Evolutionary conservation across 2,888 invertebrate species (phyloP), one percentile per base, ranked within the genome.

Genomic region (Stenurella melanura): DNA sequence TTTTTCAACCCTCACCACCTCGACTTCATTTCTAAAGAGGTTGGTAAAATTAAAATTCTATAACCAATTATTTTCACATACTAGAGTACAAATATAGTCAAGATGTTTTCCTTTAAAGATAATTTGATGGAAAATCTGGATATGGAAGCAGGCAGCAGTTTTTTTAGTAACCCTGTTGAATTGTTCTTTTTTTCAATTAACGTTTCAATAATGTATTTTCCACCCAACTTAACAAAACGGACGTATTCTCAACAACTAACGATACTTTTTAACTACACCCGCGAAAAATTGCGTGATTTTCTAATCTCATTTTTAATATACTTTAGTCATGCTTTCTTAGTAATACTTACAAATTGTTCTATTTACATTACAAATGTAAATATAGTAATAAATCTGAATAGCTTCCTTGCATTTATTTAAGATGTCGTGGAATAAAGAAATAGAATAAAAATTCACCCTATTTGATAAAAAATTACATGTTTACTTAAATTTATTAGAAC

Each of bases 251-350:
- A 60, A 21, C 6, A 60, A 18, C 10, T 19, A 60, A 60, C 21
- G 18, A 11, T 60, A 19, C 12, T 9, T 21, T 12, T 18, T 18
- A 64, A 26, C 38, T 64, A 17, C 3, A 34, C 18, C 10, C 1
- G 38, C n/a, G 3, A 17, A 38, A 64, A 34, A 18, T 66, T 38
- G 66, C 66, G 66, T 66, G 66, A 42, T 42, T 30, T 19, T 42
- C 17, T 42, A 66, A 66, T 66, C 19, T 2, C 64, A 6, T 42
- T 42, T 38, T 42, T 66, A 66, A 42, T 34, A 42, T 66, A 42
- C 1, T 18, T 42, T 19, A 21, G 21, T 15, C 60, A 15, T 60
- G 60, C 60, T 18, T 12, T 18, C 11, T 10, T 15, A 60, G 6
- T 15, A 26, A 26, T 3, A 60, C 21, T 60, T 60, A 12, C n/a